Percentiles rank a stretch among this genome's conserved stretches.
Conservation (phyloP, 2,888 invertebrate species). For the Adela reaumurella region DNA sequence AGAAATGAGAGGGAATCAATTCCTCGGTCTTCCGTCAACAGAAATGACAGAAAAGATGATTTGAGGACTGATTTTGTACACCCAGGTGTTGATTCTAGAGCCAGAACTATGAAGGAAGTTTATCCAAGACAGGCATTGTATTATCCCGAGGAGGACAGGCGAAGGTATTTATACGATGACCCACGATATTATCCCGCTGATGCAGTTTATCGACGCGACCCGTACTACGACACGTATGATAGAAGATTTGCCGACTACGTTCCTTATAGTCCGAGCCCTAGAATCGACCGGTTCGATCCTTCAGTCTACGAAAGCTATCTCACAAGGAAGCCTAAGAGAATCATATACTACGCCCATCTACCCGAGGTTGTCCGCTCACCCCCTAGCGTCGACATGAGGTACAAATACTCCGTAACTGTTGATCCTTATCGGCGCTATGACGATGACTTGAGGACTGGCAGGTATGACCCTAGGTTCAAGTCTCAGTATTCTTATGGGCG, state of each 20-base stretch:
- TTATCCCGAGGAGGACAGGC: conserved; percentile 43
- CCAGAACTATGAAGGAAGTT: conserved; percentile 34
- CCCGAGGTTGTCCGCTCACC: conserved; percentile 65
- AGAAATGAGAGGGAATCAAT: conserved; percentile 47
- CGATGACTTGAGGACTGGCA: conserved; percentile 34
- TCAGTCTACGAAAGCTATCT: conserved; percentile 30
- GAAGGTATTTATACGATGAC: conserved; percentile 34
- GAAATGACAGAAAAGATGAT: conserved; percentile 33
- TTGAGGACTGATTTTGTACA: conserved; percentile 45
- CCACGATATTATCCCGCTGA: conserved; percentile 32
- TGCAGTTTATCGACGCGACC: conserved; percentile 40
- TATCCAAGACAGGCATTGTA: conserved; percentile 46
- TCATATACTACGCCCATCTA: conserved; percentile 68
- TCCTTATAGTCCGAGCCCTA: conserved; percentile 21
- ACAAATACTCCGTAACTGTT: conserved; percentile 42
- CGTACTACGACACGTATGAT: conserved; percentile 39
- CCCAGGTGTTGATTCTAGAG: conserved; percentile 33
- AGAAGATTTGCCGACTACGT: conserved; percentile 22
- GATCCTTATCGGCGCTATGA: conserved; percentile 43
- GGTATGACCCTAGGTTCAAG: conserved; percentile 35
- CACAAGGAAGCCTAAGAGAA: conserved; percentile 54
- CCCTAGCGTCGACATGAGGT: conserved; percentile 53
- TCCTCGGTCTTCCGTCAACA: conserved; percentile 27
- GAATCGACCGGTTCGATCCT: conserved; percentile 42
- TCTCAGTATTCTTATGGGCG: conserved; percentile 39